phyloP scores from a whole-genome alignment of 2,113 vertebrate genomes.

The Oceanites oceanicus region DNA sequence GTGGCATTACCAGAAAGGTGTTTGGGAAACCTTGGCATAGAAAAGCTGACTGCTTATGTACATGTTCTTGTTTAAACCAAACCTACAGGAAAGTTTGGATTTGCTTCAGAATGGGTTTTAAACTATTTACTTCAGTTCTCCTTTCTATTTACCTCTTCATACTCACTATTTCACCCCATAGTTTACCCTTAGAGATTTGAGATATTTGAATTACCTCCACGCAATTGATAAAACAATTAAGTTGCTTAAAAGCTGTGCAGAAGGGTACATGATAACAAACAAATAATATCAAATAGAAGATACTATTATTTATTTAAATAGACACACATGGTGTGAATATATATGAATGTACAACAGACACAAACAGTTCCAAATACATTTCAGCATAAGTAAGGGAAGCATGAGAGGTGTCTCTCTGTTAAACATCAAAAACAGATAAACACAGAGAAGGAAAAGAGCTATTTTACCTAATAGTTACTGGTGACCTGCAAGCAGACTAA shows the following conservation, averaged over 20 bases:
- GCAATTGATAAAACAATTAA: neutral
- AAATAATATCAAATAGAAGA: neutral
- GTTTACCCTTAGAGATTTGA: neutral
- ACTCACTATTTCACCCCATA: neutral
- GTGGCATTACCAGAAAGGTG: neutral
- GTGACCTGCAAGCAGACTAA: conserved; percentile 12
- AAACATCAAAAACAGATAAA: neutral
- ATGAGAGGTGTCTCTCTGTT: neutral
- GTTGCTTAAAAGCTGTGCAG: neutral
- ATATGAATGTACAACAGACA: neutral
- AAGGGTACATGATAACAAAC: neutral
- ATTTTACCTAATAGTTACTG: neutral
- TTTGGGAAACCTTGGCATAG: neutral
- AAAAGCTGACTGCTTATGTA: neutral
- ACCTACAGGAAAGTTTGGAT: neutral
- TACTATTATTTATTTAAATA: neutral
- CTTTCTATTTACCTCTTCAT: neutral
- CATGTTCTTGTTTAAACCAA: neutral
- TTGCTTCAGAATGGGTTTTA: neutral
- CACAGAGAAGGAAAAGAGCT: neutral
- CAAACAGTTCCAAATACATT: neutral
- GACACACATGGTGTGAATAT: neutral
- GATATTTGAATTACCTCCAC: neutral
- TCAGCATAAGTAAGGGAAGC: neutral
- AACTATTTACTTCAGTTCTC: neutral